Conservation (phyloP, 2,113 vertebrate species). For the Urocynchramus pylzowi region DNA sequence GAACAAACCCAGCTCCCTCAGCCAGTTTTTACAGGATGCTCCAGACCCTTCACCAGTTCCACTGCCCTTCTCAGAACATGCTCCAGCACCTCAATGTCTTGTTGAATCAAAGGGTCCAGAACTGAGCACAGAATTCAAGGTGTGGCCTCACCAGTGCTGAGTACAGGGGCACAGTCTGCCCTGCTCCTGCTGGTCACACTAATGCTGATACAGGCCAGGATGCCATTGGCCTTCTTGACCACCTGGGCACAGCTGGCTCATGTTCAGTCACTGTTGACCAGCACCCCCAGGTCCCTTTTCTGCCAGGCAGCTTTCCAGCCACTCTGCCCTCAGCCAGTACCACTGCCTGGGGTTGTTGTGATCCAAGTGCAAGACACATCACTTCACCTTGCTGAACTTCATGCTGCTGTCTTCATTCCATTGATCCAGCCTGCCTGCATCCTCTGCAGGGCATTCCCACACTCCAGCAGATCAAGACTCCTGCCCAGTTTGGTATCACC, state of each 20-base stretch:
- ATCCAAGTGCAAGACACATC: no score
- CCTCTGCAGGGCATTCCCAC: not conserved
- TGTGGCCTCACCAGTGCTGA: rapidly evolving
- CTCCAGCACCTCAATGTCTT: not conserved
- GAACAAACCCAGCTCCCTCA: rapidly evolving
- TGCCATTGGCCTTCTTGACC: not conserved
- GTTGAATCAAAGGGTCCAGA: not conserved
- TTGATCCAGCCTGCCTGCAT: not conserved
- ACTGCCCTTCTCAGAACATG: rapidly evolving
- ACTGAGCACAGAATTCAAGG: rapidly evolving
- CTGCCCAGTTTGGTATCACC: not conserved
- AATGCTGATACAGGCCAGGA: rapidly evolving
- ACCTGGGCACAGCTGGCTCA: no score
- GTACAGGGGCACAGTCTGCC: rapidly evolving
- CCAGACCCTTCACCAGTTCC: not conserved
- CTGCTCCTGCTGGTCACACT: not conserved
- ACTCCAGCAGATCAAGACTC: not conserved
- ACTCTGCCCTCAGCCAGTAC: not conserved
- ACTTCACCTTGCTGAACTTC: not conserved
- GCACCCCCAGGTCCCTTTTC: not conserved
- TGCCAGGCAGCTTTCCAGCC: not conserved
- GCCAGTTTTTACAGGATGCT: rapidly evolving
- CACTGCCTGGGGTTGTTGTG: no score
- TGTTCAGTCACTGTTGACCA: rapidly evolving
- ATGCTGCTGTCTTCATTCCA: not conserved